Conservation (phyloP, 2,113 vertebrate species). For the Nicator chloris region DNA sequence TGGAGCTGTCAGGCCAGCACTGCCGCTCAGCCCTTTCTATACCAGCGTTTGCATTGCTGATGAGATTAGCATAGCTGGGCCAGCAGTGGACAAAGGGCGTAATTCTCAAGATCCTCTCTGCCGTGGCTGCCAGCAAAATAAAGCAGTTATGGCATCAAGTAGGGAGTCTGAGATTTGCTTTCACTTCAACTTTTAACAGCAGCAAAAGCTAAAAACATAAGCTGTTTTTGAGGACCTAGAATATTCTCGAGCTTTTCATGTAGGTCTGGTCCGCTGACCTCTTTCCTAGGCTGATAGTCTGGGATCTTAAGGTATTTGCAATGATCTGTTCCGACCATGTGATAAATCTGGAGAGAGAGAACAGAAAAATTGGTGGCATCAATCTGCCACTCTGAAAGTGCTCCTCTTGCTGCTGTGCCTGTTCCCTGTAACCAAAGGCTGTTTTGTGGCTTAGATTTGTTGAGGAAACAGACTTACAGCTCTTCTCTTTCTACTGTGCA, state of each 20-base stretch:
- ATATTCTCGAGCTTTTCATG: not conserved
- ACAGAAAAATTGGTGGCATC: not conserved
- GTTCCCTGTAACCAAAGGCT: not conserved
- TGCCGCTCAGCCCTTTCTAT: not conserved
- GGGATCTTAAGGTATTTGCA: not conserved
- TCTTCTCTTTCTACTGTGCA: not conserved
- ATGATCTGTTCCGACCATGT: not conserved
- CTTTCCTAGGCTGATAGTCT: not conserved
- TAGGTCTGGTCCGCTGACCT: not conserved
- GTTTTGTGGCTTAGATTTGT: not conserved
- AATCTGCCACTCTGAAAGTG: not conserved
- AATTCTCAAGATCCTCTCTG: not conserved
- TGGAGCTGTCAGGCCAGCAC: not conserved
- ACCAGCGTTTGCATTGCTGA: not conserved
- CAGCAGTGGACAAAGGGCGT: not conserved
- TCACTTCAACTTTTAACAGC: not conserved
- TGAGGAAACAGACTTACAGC: not conserved
- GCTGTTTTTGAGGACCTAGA: not conserved
- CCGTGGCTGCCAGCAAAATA: not conserved
- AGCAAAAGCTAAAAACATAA: not conserved
- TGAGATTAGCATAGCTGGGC: conserved; percentile 20
- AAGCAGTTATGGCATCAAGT: not conserved
- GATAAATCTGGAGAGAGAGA: not conserved
- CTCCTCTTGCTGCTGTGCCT: not conserved
- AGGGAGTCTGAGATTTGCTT: not conserved